A percentile compares a stretch with the other conserved stretches of the same genome.
Conservation (phyloP, 2,797 vertebrate species). For the Gallirallus australis region DNA sequence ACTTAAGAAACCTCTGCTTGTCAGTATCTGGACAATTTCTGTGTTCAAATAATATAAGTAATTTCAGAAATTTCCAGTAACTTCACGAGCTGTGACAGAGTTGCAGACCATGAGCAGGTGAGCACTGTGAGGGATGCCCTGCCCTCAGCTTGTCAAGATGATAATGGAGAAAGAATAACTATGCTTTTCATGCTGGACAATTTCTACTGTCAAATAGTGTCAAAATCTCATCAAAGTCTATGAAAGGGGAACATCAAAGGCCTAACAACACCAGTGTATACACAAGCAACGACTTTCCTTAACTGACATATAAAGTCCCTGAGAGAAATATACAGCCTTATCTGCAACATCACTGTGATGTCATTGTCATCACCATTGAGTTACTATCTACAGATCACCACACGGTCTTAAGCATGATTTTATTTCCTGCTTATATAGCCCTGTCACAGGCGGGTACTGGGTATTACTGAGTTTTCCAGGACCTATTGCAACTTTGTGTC, state of each 20-base stretch:
- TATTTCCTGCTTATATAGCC: background rate
- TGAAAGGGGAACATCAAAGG: background rate
- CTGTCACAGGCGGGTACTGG: background rate
- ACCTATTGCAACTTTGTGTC: background rate
- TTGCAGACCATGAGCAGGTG: background rate
- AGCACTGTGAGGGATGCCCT: background rate
- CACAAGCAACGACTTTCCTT: background rate
- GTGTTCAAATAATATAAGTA: background rate
- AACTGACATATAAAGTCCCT: background rate
- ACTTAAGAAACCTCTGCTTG: constrained; percentile 19
- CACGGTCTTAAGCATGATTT: background rate
- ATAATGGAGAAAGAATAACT: background rate
- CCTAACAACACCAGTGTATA: background rate
- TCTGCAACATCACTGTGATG: background rate
- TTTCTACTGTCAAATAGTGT: background rate
- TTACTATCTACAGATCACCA: background rate
- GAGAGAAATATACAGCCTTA: background rate
- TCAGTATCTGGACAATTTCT: background rate
- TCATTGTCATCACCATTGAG: background rate
- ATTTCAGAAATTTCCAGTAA: background rate
- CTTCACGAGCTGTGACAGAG: background rate
- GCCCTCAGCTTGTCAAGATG: background rate
- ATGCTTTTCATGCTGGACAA: background rate
- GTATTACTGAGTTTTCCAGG: background rate
- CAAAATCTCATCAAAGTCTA: background rate